phyloP scores from a whole-genome alignment of 2,113 vertebrate genomes.

The Polyodon spathula region DNA sequence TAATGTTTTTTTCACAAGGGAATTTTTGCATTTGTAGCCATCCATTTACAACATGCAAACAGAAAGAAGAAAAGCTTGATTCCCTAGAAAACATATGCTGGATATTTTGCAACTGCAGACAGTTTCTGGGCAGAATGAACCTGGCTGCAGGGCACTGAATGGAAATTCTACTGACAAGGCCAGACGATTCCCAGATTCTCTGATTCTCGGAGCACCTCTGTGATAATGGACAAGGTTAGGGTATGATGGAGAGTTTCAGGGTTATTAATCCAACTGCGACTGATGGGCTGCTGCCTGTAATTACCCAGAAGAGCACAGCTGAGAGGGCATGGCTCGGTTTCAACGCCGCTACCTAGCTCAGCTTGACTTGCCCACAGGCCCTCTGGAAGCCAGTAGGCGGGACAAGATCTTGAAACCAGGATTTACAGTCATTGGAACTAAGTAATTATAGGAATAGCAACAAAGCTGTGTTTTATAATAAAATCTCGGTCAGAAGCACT shows the following conservation, averaged over 20 bases:
- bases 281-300: not conserved
- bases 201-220: not conserved
- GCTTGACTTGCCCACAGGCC: conserved; percentile 21
- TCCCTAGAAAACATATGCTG: conserved; percentile 36
- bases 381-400: too few relatives aligned
- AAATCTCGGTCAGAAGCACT: too few relatives aligned
- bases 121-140: conserved; percentile 37
- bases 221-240: not conserved
- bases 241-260: not conserved
- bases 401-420: too few relatives aligned
- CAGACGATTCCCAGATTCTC: not conserved
- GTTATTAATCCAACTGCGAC: not conserved
- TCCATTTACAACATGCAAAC: conserved; percentile 43
- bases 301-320: not conserved
- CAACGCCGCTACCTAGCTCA: not conserved
- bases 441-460: too few relatives aligned
- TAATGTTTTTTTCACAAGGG: conserved; percentile 34
- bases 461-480: too few relatives aligned
- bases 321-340: not conserved
- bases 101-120: conserved; percentile 39
- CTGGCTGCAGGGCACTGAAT: conserved; percentile 18
- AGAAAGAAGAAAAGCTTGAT: conserved; percentile 37
- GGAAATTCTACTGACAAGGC: conserved; percentile 15
- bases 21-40: conserved; percentile 11
- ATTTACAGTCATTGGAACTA: too few relatives aligned